phyloP scores from a whole-genome alignment of 2,113 vertebrate species.

The Micronisus gabar region DNA sequence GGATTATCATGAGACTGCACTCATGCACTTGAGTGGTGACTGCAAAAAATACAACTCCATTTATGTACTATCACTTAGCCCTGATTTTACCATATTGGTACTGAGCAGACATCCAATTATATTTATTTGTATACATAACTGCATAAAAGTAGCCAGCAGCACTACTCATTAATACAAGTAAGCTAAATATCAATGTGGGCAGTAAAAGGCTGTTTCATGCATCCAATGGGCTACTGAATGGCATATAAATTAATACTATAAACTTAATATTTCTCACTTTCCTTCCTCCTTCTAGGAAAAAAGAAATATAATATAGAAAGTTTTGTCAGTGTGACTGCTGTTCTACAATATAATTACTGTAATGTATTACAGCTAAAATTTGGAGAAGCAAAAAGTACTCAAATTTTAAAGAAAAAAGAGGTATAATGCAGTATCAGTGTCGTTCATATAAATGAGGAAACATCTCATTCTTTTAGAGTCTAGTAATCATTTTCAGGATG shows the following conservation, averaged over 20 bases:
- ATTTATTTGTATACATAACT: neutral
- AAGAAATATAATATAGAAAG: neutral
- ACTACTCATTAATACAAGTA: neutral
- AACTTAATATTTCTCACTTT: neutral
- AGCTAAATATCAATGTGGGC: neutral
- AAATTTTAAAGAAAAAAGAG: neutral
- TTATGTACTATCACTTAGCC: neutral
- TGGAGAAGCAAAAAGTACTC: neutral
- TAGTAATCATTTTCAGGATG: no score
- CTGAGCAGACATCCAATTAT: neutral
- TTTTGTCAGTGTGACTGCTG: neutral
- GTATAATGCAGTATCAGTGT: no score
- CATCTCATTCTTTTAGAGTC: neutral
- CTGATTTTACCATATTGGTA: neutral
- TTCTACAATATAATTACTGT: neutral
- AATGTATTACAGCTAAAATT: neutral
- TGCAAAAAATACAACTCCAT: neutral
- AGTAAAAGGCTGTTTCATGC: neutral
- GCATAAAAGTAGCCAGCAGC: neutral
- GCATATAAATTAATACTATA: neutral
- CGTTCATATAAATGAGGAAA: neutral
- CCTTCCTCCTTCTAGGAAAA: neutral
- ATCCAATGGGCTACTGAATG: neutral
- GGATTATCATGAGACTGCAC: neutral
- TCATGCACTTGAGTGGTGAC: neutral